Conservation (phyloP, 2,113 vertebrate species). For the Turdus rufiventris region DNA sequence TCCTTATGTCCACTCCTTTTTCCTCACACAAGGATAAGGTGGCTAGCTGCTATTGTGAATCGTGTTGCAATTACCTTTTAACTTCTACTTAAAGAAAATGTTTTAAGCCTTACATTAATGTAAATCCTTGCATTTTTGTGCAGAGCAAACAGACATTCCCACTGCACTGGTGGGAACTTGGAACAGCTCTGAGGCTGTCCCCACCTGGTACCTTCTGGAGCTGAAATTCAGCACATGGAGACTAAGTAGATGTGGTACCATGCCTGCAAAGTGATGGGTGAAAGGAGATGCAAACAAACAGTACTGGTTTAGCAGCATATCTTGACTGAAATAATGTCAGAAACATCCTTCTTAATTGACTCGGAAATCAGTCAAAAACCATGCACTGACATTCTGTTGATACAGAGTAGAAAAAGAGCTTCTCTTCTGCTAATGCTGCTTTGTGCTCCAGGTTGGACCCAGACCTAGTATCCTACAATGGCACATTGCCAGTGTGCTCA, state of each 20-base stretch:
- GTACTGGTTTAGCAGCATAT: not conserved
- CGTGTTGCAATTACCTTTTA: not conserved
- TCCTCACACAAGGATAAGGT: not conserved
- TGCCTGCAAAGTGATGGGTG: not conserved
- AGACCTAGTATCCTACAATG: not conserved
- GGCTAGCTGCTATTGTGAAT: not conserved
- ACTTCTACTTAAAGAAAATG: not conserved
- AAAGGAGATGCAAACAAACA: not conserved
- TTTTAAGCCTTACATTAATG: not conserved
- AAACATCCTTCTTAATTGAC: not conserved
- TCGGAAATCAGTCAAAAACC: not conserved
- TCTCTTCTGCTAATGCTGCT: not conserved
- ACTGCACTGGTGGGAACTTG: not conserved
- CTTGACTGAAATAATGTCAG: not conserved
- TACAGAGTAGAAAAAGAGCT: not conserved
- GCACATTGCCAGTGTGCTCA: not conserved
- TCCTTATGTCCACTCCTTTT: not conserved
- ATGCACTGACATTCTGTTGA: not conserved
- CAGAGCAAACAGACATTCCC: not conserved
- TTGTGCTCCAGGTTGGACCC: not conserved
- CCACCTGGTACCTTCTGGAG: not conserved
- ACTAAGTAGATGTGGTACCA: rapidly evolving
- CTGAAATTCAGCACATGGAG: not conserved
- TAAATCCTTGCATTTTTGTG: not conserved
- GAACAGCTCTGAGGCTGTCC: not conserved